Evolutionary conservation across 2,797 vertebrate species (phyloP).

Genomic region (Erithacus rubecula): DNA sequence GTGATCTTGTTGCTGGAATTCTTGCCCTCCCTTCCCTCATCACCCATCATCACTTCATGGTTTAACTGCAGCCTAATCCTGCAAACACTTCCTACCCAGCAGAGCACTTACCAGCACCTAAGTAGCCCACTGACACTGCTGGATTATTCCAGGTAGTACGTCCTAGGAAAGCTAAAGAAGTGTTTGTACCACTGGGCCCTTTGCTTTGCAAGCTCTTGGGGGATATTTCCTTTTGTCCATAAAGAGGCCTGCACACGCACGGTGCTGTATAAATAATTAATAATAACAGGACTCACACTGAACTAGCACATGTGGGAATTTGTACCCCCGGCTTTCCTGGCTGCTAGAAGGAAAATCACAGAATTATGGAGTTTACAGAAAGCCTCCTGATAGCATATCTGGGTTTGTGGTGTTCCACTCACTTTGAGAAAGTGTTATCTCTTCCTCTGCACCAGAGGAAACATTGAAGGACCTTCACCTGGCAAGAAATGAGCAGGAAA

Average conservation of each 20-base stretch:
- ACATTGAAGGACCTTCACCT: not conserved
- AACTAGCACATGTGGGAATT: conserved; percentile 15
- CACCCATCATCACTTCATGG: not conserved
- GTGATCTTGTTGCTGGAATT: not conserved
- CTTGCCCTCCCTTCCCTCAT: not conserved
- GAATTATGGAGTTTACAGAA: conserved; percentile 10
- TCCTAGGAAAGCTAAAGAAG: conserved; percentile 24
- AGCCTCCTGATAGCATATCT: not conserved
- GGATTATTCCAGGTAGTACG: conserved; percentile 1
- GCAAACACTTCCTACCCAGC: conserved; percentile 39
- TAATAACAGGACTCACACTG: conserved; percentile 38
- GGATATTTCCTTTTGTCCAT: conserved; percentile 42
- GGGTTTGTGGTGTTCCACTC: not conserved
- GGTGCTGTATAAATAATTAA: conserved; percentile 54
- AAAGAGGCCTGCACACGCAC: conserved; percentile 19
- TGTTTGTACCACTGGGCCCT: conserved; percentile 4
- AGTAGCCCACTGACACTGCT: not conserved
- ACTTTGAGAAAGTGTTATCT: conserved; percentile 4
- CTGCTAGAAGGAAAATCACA: conserved; percentile 11
- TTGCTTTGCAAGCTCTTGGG: conserved; percentile 45
- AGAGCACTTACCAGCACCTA: not conserved
- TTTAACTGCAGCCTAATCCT: conserved; percentile 42
- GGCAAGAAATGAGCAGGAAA: conserved; percentile 38
- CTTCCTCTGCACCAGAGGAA: conserved; percentile 17
- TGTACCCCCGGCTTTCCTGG: not conserved